Base-by-base conservation (phyloP, 2,888 invertebrate species). In the Scotopteryx bipunctaria region DNA sequence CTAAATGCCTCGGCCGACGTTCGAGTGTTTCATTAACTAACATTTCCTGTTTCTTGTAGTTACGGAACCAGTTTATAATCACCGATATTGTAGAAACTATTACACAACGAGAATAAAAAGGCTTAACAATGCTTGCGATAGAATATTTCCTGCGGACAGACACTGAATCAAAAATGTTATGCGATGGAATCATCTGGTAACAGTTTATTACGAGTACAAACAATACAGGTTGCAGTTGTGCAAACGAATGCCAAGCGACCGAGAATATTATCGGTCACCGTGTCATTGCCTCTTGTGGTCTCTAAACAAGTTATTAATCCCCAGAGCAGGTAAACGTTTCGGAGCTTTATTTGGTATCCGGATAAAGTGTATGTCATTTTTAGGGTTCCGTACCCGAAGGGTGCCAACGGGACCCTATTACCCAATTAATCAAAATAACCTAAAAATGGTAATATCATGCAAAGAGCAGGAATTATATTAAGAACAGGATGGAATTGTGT, bases 201-300 rank as follows among this genome's bases (percentile, higher is more conserved):
- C 46, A 41, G 27, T 47, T 33, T 48, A n/a, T n/a, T n/a, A n/a
- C n/a, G n/a, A n/a, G n/a, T n/a, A n/a, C 21, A 29, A 41, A 54
- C 50, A 45, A 43, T 52, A 40, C 44, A 37, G 31, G 48, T 59
- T 57, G 59, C 74, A 78, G 71, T 77, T 78, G 76, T 73, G 70
- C 65, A 78, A 80, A 77, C 69, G 62, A 69, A 68, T 63, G 64
- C 59, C 54, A 64, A 71, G 58, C 61, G 66, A 64, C 46, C 35
- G 46, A 40, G 37, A 35, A 37, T 35, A 50, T 45, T 71, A 71
- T 78, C 66, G 83, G 85, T 85, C 78, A 86, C 61, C 61, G 54
- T 80, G 83, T 76, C 86, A 86, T 83, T 86, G 86, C 80, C 84
- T 49, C 54, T 36, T 48, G 41, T 44, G 36, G 42, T 46, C 17